These are phyloP conservation scores for Octonoba sinensis DNA, from an alignment of 2,888 invertebrate genomes.

Conservation along the genomic window DNA sequence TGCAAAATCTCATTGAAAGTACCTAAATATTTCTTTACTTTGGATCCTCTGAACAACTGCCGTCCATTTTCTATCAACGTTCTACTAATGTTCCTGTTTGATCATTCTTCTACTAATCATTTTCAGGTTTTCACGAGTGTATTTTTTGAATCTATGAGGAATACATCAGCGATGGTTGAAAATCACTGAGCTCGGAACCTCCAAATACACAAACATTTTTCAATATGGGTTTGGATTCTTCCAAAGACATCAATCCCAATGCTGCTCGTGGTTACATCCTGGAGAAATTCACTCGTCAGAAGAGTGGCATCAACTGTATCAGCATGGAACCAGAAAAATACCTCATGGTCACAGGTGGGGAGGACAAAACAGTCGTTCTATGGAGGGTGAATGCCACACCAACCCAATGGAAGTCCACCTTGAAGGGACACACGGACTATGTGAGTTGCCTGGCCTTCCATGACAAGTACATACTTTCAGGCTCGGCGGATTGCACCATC, in stretches of 20 bases:
- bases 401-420: slow-evolving; percentile 72
- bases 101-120: too few relatives aligned
- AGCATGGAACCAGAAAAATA: slow-evolving; percentile 73
- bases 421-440: slow-evolving; percentile 69
- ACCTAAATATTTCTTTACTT: too few relatives aligned
- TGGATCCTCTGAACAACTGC: too few relatives aligned
- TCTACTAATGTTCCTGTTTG: too few relatives aligned
- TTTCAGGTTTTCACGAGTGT: too few relatives aligned
- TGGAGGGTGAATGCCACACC: slow-evolving; percentile 73
- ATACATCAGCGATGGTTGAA: background rate
- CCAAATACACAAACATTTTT: background rate
- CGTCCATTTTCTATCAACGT: too few relatives aligned
- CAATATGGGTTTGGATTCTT: slow-evolving; percentile 44
- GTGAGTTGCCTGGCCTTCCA: slow-evolving; percentile 73
- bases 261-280: slow-evolving; percentile 58
- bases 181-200: background rate
- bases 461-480: slow-evolving; percentile 72
- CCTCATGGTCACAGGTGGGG: slow-evolving; percentile 73
- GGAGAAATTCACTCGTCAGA: slow-evolving; percentile 70
- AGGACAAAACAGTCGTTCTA: slow-evolving; percentile 72
- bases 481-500: slow-evolving; percentile 73
- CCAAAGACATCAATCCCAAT: slow-evolving; percentile 59
- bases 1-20: too few relatives aligned
- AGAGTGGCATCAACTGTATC: slow-evolving; percentile 73
- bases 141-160: too few relatives aligned